Evolutionary conservation across 2,113 vertebrate species (phyloP).

Genomic region (Chinchilla lanigera): DNA sequence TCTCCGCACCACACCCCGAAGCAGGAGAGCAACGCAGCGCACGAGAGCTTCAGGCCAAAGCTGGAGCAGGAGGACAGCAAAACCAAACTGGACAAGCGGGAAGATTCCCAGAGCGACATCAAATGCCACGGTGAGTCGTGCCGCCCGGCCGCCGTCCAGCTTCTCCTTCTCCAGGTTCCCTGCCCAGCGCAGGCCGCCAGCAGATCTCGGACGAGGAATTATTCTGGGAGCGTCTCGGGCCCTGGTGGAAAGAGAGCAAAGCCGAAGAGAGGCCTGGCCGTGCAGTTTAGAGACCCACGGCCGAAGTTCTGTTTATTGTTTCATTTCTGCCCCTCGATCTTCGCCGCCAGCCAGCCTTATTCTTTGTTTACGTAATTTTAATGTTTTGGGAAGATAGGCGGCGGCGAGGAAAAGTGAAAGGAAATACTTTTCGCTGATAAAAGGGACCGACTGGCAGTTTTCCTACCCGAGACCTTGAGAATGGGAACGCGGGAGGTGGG

Average conservation of each 20-base stretch:
- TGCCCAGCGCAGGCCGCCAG: not conserved
- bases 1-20: constrained; percentile 96
- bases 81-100: constrained; percentile 94
- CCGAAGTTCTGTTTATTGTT: constrained; percentile 50
- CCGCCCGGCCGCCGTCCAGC: not conserved
- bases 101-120: constrained; percentile 93
- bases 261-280: constrained; percentile 6
- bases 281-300: not conserved
- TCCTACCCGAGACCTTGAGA: constrained; percentile 13
- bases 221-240: not conserved
- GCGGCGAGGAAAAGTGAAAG: not conserved
- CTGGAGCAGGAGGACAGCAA: constrained; percentile 95
- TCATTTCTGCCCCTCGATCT: not conserved
- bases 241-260: not conserved
- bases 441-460: not conserved
- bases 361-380: constrained; percentile 65
- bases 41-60: constrained; percentile 96
- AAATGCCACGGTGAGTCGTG: constrained; percentile 96
- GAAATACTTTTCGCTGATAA: constrained; percentile 15
- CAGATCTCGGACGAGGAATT: not conserved
- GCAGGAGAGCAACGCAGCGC: constrained; percentile 90
- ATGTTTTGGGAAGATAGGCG: not conserved
- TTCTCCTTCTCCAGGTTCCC: not conserved
- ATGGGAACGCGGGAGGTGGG: not conserved
- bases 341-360: not conserved